Base-by-base conservation (phyloP, 2,113 vertebrate genomes). In the Pimephales promelas region DNA sequence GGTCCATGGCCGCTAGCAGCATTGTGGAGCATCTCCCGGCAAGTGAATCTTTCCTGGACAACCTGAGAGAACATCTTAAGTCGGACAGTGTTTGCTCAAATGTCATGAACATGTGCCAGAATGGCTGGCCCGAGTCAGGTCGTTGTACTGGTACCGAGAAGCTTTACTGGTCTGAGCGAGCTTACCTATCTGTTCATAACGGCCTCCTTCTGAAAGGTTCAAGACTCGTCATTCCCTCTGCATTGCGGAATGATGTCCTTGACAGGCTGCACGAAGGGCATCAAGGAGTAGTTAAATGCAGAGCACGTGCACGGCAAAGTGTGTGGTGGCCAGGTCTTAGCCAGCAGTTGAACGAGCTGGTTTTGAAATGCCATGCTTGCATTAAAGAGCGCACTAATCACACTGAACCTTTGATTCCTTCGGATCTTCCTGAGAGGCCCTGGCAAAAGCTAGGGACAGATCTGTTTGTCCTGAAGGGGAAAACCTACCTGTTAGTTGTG, bases 251-350 rank as follows among this genome's bases (percentile, higher is more conserved):
- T 28, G 20, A 84, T 20, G 75, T 85, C 20, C 49, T 85, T 0
- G 79, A 22, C 26, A 82, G 64, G 64, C 26, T 84, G 10, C 73
- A 88, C 6, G 62, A 82, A 22, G 81, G 74, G 6, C 85, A 83
- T 16, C 64, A 83, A 61, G 79, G 83, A 4, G 57, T 80, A 31
- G 68, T 56, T 9, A 87, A 85, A 56, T 81, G 76, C 28, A 59
- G 62, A 20, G 81, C 52, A 45, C 10, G 31, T 45, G 70, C 57
- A 43, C 20, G 7, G 10, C 43, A 85, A 36, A 34, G 70, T 11
- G 80, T 87, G 20, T 83, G 79, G 79, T 84, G 79, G 80, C 71
- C 49, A 1, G 82, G 57, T 14, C 64, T 81, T 13, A 81, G 59
- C 28, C 40, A 61, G 49, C 76, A 86, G 43, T 22, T 81, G 26